These are phyloP conservation scores for Parnassius orleans DNA, from an alignment of 2,888 invertebrate genomes.

Conservation along the genomic window DNA sequence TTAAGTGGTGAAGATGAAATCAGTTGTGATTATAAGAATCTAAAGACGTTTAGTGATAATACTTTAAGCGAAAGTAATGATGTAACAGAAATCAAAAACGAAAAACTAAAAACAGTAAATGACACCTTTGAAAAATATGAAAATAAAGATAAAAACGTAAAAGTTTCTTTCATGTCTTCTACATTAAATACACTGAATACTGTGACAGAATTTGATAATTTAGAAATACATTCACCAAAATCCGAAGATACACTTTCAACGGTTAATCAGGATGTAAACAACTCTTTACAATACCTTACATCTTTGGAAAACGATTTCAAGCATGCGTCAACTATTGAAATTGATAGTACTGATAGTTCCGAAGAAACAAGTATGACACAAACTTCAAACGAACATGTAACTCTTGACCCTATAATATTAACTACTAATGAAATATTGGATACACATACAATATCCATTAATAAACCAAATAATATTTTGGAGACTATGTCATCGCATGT, in stretches of 20 bases:
- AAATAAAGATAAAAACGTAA: not conserved
- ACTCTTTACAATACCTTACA: constrained; percentile 1
- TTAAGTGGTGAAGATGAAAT: constrained; percentile 90
- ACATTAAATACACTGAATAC: not conserved
- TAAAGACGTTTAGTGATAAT: constrained; percentile 29
- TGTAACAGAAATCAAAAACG: constrained; percentile 4
- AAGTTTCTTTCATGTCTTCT: not conserved
- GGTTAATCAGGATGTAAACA: not conserved
- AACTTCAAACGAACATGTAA: constrained; percentile 39
- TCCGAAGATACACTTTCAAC: not conserved
- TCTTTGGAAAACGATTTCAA: constrained; percentile 34
- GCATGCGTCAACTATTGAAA: constrained; percentile 49
- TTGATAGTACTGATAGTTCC: constrained; percentile 37
- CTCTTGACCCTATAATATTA: constrained; percentile 37
- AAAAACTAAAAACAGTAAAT: constrained; percentile 4
- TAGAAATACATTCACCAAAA: not conserved
- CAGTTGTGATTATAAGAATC: constrained; percentile 73
- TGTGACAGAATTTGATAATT: not conserved
- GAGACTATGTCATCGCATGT: constrained; percentile 45
- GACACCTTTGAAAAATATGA: not conserved
- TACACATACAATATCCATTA: constrained; percentile 35
- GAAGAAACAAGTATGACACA: constrained; percentile 33
- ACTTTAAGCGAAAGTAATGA: constrained; percentile 17
- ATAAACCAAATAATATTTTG: constrained; percentile 36
- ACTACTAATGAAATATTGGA: constrained; percentile 33